Percentiles rank a stretch among this genome's conserved stretches.
phyloP scores from a whole-genome alignment of 35 echinoderm and acorn worm genomes.

The Ophiothrix spiculata region DNA sequence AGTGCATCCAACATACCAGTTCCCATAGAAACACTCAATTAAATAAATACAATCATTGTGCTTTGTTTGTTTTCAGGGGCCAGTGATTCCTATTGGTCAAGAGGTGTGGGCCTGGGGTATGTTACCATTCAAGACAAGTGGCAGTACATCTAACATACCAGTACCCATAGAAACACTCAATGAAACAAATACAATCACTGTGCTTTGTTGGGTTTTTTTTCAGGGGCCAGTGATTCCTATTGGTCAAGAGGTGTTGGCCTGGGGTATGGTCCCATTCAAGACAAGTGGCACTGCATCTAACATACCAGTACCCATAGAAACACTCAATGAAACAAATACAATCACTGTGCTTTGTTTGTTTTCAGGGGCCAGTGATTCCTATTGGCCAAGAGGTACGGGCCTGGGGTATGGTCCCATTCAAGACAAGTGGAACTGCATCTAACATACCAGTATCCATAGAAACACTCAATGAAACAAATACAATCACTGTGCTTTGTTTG shows the following conservation, averaged over 20 bases:
- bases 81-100: constrained; percentile 71
- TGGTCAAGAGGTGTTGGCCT: constrained; percentile 82
- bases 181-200: no score
- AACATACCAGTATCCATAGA: no score
- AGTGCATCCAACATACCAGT: no score
- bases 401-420: constrained; percentile 64
- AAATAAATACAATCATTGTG: background rate
- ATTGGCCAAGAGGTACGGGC: constrained; percentile 78
- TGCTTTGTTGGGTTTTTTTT: no score
- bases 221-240: constrained; percentile 70
- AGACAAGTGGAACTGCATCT: no score
- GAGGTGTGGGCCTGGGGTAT: constrained; percentile 81
- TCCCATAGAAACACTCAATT: no score
- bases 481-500: background rate
- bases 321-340: background rate
- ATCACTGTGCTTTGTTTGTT: background rate
- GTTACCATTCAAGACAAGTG: constrained; percentile 45
- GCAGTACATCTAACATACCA: constrained; percentile 25
- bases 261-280: constrained; percentile 63
- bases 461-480: no score
- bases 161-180: constrained; percentile 58
- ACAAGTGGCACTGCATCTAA: no score
- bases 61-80: constrained; percentile 35
- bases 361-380: background rate
- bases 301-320: background rate